Conservation (phyloP, 2,113 vertebrate genomes). For the Empidonax traillii region DNA sequence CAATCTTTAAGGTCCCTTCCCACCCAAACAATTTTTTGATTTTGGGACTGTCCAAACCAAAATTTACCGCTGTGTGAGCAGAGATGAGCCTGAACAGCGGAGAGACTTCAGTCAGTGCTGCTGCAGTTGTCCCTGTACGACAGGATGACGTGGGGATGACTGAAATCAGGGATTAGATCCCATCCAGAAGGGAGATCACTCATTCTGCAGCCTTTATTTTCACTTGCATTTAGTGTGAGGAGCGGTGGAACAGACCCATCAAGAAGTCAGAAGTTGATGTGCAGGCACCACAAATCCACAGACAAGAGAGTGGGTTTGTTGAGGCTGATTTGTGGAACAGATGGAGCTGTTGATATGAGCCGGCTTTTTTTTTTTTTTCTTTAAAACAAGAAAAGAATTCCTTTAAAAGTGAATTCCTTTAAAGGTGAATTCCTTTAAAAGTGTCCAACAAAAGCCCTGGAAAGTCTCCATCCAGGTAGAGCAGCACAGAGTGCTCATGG, state of each 20-base stretch:
- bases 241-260: not conserved
- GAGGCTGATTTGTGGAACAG: not conserved
- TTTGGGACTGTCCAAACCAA: no score
- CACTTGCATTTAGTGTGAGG: not conserved
- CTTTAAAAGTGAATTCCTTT: not conserved
- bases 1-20: no score
- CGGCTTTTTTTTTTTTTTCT: not conserved
- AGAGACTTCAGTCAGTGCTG: not conserved
- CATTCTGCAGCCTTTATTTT: not conserved
- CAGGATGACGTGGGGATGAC: accelerated
- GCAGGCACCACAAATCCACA: not conserved
- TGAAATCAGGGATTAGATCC: not conserved
- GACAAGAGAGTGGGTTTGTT: not conserved
- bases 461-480: not conserved
- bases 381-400: not conserved
- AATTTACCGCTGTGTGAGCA: not conserved
- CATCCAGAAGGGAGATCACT: not conserved
- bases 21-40: no score
- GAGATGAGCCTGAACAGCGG: not conserved
- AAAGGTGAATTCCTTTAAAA: not conserved
- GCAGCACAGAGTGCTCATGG: accelerated
- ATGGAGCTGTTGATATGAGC: not conserved
- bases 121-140: not conserved
- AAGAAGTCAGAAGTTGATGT: not conserved
- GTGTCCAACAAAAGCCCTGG: not conserved